Evolutionary conservation across 2,113 vertebrate genomes (phyloP), one percentile per base, ranked within the genome.

Genomic region (Cebidichthys violaceus): DNA sequence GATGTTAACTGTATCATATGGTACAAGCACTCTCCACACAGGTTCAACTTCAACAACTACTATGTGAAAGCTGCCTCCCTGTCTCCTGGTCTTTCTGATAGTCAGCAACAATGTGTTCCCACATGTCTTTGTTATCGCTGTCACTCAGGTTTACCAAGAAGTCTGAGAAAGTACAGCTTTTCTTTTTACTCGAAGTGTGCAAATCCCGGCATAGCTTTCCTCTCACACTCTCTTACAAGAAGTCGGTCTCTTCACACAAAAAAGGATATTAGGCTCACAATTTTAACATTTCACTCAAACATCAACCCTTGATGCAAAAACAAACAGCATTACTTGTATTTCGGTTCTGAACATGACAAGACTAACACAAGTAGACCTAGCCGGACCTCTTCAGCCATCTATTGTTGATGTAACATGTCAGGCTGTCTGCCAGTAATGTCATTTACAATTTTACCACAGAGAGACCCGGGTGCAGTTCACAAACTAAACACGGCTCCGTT

Each of bases 1-100:
- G 82, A 88, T 52, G 64, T 85, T 54, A 67, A 74, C 75, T 80
- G 68, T 72, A 67, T 90, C 65, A 67, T 62, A 39, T 29, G 33
- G 35, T 33, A n/a, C 71, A 64, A 27, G 6, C 37, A n/a, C 52
- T 47, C 29, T 11, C 13, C 3, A 3, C 20, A 18, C 22, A 55
- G 37, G 69, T 75, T 39, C 47, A 57, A 65, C 35, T 66, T 75
- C 27, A 29, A 57, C 20, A 69, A 55, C 37, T 71, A 52, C 20
- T 6, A 55, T 47, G 37, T 24, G 37, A 39, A 55, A 41, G 41
- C 31, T 67, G 20, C 6, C 39, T 45, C 27, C 33, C 11, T 22
- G 45, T 20, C 37, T 47, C n/a, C n/a, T n/a, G n/a, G n/a, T n/a
- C n/a, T n/a, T n/a, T n/a, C n/a, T n/a, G n/a, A n/a, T n/a, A n/a